Percentiles rank a stretch among this genome's conserved stretches.
These are phyloP conservation scores for Xyrichtys novacula DNA, from an alignment of 2,797 vertebrate genomes.

Conservation along the genomic window DNA sequence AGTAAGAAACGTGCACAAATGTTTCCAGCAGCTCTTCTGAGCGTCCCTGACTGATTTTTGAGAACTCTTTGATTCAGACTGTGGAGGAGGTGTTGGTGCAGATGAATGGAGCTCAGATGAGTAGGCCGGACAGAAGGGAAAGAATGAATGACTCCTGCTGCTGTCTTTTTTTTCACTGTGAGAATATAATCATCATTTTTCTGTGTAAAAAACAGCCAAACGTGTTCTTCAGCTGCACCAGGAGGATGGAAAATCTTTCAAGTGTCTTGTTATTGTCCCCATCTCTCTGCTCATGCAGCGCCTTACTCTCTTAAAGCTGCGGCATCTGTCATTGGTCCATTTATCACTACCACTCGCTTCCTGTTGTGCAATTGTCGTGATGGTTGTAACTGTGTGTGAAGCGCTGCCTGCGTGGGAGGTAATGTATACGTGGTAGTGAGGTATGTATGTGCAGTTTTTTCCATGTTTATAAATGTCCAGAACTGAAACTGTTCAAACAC, in stretches of 20 bases:
- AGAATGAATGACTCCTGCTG: conserved; percentile 36
- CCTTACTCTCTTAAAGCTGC: background rate
- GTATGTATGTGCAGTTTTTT: background rate
- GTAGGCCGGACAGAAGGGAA: conserved; percentile 35
- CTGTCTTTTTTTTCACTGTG: conserved; percentile 12
- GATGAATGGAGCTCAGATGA: conserved; percentile 49
- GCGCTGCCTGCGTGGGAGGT: conserved; percentile 7
- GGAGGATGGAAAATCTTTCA: background rate
- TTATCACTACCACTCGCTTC: conserved; percentile 42
- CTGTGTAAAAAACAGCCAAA: conserved; percentile 8
- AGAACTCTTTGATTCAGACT: conserved; percentile 43
- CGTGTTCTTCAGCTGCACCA: background rate
- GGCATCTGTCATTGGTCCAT: conserved; percentile 29
- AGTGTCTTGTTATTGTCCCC: conserved; percentile 2
- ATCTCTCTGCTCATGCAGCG: background rate
- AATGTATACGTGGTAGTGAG: background rate
- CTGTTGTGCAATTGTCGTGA: conserved; percentile 36
- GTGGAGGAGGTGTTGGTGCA: conserved; percentile 54
- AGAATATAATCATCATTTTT: conserved; percentile 3
- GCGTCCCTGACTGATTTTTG: conserved; percentile 25
- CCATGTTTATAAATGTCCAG: background rate
- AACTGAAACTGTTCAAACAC: conserved; percentile 14
- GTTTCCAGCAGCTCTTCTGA: conserved; percentile 32
- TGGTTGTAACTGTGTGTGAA: conserved; percentile 3
- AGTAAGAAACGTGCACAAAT: conserved; percentile 37